These are phyloP conservation scores for Cryptoblepharus egeriae DNA, from an alignment of 2,797 vertebrate genomes.

Conservation along the genomic window DNA sequence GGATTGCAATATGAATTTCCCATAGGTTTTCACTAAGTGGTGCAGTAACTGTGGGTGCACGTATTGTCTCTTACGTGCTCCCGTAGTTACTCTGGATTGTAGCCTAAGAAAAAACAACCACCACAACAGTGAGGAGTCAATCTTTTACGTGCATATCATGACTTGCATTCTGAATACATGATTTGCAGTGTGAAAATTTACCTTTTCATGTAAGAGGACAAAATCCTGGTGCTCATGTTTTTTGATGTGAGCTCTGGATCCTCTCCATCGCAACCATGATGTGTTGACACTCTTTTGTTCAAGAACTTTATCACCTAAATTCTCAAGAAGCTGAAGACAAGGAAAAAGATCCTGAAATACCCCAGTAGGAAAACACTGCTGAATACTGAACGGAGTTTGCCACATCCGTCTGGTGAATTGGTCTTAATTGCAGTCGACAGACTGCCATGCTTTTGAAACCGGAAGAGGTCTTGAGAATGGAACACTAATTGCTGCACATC, in stretches of 20 bases:
- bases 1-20: too few species aligned
- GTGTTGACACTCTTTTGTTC: neutral
- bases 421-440: constrained; percentile 56
- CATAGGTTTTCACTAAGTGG: too few species aligned
- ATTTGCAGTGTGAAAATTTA: too few species aligned
- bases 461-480: constrained; percentile 67
- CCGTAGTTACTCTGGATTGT: too few species aligned
- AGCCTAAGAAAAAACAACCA: too few species aligned
- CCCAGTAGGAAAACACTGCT: constrained; percentile 28
- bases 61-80: too few species aligned
- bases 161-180: too few species aligned
- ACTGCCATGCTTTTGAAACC: constrained; percentile 69
- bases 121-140: too few species aligned
- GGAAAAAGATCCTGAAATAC: constrained; percentile 39
- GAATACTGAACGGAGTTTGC: constrained; percentile 44
- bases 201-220: neutral
- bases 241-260: neutral
- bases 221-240: neutral
- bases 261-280: neutral
- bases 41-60: too few species aligned
- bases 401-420: constrained; percentile 52
- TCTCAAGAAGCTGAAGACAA: accelerated
- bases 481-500: constrained; percentile 55
- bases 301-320: neutral
- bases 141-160: too few species aligned